Evolutionary conservation across 2,888 invertebrate species (phyloP).

Genomic region (Odontothrips loti): DNA sequence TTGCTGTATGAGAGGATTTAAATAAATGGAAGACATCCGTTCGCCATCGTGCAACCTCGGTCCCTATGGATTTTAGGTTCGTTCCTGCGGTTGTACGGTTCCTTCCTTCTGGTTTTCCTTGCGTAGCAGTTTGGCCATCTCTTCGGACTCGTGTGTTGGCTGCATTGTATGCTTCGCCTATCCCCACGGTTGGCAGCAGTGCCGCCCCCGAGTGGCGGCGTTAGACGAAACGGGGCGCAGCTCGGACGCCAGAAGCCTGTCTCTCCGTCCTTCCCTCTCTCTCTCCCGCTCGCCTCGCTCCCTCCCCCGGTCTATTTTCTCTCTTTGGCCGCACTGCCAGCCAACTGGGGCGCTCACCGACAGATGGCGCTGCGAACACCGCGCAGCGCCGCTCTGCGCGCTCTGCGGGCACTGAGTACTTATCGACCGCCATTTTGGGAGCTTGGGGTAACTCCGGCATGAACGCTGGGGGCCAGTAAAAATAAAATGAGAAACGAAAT

Average conservation of each 20-base stretch:
- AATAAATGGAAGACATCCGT: neutral
- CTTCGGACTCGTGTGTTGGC: neutral
- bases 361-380: neutral
- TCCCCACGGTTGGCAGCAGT: neutral
- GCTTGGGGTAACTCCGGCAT: constrained; percentile 5
- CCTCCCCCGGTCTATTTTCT: neutral
- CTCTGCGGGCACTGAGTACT: neutral
- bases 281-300: neutral
- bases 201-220: neutral
- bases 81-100: too few relatives aligned
- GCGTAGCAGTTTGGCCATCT: neutral
- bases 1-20: too few relatives aligned
- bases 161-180: neutral
- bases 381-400: neutral
- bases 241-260: neutral
- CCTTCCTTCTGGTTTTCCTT: too few relatives aligned
- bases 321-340: neutral
- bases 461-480: neutral
- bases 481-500: too few relatives aligned
- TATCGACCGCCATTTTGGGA: constrained; percentile 22
- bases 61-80: neutral
- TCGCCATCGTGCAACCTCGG: neutral
- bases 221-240: neutral
- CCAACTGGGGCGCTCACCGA: neutral
- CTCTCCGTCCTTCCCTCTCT: neutral